A percentile compares a stretch with the other conserved stretches of the same genome.
phyloP scores from a whole-genome alignment of 2,888 invertebrate genomes.

The Taphrorychus bicolor region DNA sequence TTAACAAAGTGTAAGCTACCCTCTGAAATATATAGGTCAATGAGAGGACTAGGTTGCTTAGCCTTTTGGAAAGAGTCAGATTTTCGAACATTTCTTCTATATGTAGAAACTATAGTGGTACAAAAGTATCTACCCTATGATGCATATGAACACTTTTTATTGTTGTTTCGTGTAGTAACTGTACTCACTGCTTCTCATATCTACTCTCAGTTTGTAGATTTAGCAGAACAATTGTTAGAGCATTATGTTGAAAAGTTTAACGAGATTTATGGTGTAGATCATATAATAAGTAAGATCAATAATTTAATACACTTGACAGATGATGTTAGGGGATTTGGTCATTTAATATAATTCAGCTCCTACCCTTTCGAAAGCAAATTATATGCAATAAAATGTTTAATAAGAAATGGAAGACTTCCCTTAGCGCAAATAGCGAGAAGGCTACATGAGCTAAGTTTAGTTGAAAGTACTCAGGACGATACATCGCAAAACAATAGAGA shows the following conservation, averaged over 20 bases:
- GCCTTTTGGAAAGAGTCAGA: conserved; percentile 40
- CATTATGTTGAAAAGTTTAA: neutral
- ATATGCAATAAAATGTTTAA: neutral
- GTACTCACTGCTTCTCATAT: neutral
- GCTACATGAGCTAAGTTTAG: neutral
- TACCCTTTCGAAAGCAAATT: neutral
- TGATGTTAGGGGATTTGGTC: neutral
- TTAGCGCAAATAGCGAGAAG: neutral
- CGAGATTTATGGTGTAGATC: neutral
- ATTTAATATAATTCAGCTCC: neutral
- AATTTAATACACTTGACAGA: neutral
- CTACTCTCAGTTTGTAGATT: conserved; percentile 34
- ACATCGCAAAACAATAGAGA: too few species aligned
- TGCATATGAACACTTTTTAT: conserved; percentile 30
- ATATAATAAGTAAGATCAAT: neutral
- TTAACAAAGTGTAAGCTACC: conserved; percentile 37
- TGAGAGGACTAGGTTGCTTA: conserved; percentile 32
- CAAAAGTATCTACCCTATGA: conserved; percentile 27
- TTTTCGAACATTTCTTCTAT: conserved; percentile 27
- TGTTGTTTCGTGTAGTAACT: conserved; percentile 29
- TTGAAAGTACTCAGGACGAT: neutral
- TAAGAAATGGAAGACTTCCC: neutral
- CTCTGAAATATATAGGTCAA: conserved; percentile 40
- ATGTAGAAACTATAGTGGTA: conserved; percentile 12
- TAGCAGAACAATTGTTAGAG: conserved; percentile 17